Evolutionary conservation across 2,888 invertebrate species (phyloP).

Genomic region (Rhagophthalmus giganteus): DNA sequence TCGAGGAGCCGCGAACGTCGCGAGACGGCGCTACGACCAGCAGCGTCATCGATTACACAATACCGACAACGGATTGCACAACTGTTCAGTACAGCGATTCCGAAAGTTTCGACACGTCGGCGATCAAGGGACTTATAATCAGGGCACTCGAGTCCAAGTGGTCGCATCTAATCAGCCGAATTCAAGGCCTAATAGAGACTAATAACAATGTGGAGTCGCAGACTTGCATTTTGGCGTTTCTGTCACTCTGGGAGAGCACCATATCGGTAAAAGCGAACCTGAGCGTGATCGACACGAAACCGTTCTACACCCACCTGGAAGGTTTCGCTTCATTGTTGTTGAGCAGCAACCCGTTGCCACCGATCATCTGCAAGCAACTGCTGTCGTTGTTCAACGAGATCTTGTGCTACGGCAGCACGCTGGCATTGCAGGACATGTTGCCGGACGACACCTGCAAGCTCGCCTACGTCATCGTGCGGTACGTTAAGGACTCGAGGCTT

Average conservation of each 20-base stretch:
- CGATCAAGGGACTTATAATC: constrained; percentile 83
- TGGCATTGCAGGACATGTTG: constrained; percentile 83
- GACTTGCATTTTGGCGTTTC: constrained; percentile 77
- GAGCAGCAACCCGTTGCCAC: constrained; percentile 71
- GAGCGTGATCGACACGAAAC: constrained; percentile 85
- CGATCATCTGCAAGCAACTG: constrained; percentile 82
- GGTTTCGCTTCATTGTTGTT: constrained; percentile 73
- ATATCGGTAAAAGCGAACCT: constrained; percentile 90
- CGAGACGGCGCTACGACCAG: constrained; percentile 45
- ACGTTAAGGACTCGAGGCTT: constrained; percentile 82
- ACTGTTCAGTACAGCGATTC: constrained; percentile 72
- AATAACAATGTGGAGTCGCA: constrained; percentile 66
- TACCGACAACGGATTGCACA: constrained; percentile 54
- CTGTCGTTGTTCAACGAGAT: constrained; percentile 87
- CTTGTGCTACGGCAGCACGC: constrained; percentile 86
- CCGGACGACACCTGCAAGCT: constrained; percentile 87
- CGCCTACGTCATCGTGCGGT: constrained; percentile 83
- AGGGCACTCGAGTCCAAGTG: constrained; percentile 84
- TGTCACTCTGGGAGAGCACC: constrained; percentile 86
- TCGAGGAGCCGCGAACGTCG: constrained; percentile 65
- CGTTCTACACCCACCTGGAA: constrained; percentile 83
- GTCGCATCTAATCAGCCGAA: constrained; percentile 76
- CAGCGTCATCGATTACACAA: constrained; percentile 33
- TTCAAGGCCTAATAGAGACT: constrained; percentile 62
- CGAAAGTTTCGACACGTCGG: constrained; percentile 82